Conservation (phyloP, 2,797 vertebrate genomes). For the Psittacula derbiana region DNA sequence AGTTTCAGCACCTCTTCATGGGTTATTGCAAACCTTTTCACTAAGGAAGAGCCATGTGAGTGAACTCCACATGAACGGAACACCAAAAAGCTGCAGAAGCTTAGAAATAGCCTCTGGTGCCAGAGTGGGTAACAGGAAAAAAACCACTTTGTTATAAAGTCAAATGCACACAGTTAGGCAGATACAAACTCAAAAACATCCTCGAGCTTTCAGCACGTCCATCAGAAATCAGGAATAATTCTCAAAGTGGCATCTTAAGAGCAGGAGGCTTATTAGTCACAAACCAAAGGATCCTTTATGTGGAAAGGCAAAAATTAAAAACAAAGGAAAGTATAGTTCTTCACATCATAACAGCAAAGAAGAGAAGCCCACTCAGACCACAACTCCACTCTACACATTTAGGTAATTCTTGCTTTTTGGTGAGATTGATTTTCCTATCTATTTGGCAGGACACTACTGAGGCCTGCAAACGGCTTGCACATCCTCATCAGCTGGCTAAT, state of each 20-base stretch:
- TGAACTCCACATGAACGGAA: neutral
- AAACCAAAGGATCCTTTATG: neutral
- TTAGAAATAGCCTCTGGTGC: neutral
- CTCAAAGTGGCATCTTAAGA: accelerated
- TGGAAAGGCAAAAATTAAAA: neutral
- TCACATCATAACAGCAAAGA: neutral
- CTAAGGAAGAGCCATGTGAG: neutral
- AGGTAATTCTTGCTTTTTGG: neutral
- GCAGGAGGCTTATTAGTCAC: neutral
- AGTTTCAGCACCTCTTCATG: neutral
- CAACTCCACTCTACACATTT: neutral
- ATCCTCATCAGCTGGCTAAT: neutral
- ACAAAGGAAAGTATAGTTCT: neutral
- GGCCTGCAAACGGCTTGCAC: neutral
- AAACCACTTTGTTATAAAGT: neutral
- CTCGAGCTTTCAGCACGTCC: neutral
- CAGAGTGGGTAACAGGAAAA: neutral
- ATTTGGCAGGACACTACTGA: neutral
- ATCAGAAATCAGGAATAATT: neutral
- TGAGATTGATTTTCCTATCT: neutral
- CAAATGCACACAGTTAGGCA: neutral
- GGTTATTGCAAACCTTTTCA: neutral
- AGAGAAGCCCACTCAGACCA: neutral
- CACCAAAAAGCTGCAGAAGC: neutral
- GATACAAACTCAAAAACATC: neutral